Conservation (phyloP, 2,888 invertebrate species). For the Parnassius apollo region DNA sequence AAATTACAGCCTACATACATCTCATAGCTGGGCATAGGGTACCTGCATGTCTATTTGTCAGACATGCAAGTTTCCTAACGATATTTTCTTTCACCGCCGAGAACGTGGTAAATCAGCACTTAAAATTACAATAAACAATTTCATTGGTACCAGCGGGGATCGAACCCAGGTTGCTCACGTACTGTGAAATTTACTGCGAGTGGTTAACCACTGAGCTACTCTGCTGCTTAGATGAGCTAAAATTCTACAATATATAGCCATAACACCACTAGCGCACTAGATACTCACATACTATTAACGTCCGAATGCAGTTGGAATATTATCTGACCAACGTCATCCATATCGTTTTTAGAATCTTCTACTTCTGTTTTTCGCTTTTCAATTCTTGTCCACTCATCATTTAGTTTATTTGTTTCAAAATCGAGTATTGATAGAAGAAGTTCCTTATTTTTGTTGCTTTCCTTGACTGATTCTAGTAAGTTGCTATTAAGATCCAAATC, state of each 20-base stretch:
- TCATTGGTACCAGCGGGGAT: no score
- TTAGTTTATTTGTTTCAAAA: slow-evolving; percentile 42
- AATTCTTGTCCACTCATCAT: slow-evolving; percentile 31
- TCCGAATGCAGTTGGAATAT: slow-evolving; percentile 15
- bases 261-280: slow-evolving; percentile 1
- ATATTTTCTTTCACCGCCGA: no score
- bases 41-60: no score
- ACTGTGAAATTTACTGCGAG: no score
- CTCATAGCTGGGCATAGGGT: no score
- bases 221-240: no score
- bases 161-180: no score
- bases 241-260: background rate
- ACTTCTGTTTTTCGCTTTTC: slow-evolving; percentile 13
- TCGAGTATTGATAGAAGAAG: slow-evolving; percentile 46
- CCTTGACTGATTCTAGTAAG: background rate
- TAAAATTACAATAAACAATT: no score
- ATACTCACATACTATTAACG: slow-evolving; percentile 22
- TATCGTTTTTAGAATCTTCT: slow-evolving; percentile 4
- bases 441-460: slow-evolving; percentile 30
- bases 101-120: no score
- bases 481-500: slow-evolving; percentile 9
- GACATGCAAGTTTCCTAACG: no score
- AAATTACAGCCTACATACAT: no score
- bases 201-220: no score
- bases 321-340: slow-evolving; percentile 1